A percentile compares a stretch with the other conserved stretches of the same genome.
Evolutionary conservation across 1,140 invertebrate genomes (phyloP).

Genomic region (Sitobion miscanthi): DNA sequence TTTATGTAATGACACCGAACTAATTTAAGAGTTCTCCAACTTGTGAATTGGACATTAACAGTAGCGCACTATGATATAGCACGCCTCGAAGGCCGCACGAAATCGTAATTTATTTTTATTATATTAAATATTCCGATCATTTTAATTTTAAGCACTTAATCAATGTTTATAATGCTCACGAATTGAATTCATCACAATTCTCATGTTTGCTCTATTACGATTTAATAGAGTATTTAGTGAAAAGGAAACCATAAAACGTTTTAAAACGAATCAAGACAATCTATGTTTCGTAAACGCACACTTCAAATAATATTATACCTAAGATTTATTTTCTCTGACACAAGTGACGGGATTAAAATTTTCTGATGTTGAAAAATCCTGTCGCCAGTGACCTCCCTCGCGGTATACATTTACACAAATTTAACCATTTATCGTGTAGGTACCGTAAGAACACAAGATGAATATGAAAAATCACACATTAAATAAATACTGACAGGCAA

Average conservation of each 20-base stretch:
- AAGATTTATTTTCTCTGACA: not conserved
- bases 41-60: not conserved
- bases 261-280: not conserved
- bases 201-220: not conserved
- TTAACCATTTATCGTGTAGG: not conserved
- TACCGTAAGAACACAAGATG: not conserved
- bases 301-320: not conserved
- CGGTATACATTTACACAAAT: not conserved
- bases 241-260: not conserved
- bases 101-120: not conserved
- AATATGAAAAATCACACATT: not conserved
- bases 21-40: not conserved
- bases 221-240: not conserved
- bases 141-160: not conserved
- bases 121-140: not conserved
- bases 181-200: not conserved
- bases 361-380: not conserved
- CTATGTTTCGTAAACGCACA: not conserved
- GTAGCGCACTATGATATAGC: not conserved
- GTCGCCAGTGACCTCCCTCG: not conserved
- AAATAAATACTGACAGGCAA: not conserved
- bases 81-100: not conserved
- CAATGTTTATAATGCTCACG: slow-evolving; percentile 8
- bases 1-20: not conserved
- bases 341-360: not conserved